These are phyloP conservation scores for Pangasius djambal DNA, from an alignment of 2,797 vertebrate genomes.

Conservation along the genomic window DNA sequence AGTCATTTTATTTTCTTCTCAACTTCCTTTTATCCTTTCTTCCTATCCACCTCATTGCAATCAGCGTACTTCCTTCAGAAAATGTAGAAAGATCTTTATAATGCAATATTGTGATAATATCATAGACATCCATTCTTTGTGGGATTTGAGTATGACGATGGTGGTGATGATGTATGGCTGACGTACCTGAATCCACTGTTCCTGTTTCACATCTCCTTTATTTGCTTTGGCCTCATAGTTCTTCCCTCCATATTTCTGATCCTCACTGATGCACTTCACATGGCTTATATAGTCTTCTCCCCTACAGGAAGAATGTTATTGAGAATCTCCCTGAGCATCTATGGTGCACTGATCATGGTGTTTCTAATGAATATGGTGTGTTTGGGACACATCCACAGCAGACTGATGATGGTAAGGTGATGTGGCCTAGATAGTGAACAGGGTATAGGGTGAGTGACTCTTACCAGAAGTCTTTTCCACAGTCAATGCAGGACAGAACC, in stretches of 20 bases:
- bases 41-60: too few relatives aligned
- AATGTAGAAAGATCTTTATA: too few relatives aligned
- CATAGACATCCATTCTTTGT: neutral
- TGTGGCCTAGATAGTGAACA: neutral
- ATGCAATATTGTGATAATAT: too few relatives aligned
- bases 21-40: too few relatives aligned
- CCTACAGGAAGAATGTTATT: constrained; percentile 67
- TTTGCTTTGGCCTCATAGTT: constrained; percentile 85
- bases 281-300: constrained; percentile 90
- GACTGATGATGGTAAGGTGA: neutral
- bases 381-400: neutral
- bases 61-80: too few relatives aligned
- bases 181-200: constrained; percentile 91
- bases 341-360: neutral
- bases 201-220: constrained; percentile 93
- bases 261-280: constrained; percentile 86
- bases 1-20: too few relatives aligned
- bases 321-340: neutral
- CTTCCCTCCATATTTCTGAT: constrained; percentile 96
- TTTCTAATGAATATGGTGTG: neutral
- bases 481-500: constrained; percentile 95
- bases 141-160: neutral
- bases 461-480: constrained; percentile 95
- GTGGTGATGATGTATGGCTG: neutral
- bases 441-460: constrained; percentile 36